phyloP scores from a whole-genome alignment of 2,797 vertebrate genomes.

The Cryptoprocta ferox region DNA sequence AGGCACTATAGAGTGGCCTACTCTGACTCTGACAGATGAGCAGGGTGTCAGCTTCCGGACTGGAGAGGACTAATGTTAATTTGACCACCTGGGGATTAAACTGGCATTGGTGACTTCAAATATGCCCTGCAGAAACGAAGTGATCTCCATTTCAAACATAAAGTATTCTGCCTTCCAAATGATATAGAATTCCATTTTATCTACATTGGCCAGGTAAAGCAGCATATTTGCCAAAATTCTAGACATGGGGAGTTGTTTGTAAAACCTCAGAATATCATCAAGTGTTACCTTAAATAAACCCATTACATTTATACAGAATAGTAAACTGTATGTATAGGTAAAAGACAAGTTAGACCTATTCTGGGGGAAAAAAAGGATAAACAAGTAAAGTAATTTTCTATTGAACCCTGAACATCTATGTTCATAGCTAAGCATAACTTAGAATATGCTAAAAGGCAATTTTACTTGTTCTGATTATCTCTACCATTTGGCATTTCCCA shows the following conservation, averaged over 20 bases:
- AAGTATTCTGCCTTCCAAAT: slow-evolving; percentile 16
- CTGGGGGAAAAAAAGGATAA: neutral
- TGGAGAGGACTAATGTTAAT: slow-evolving; percentile 47
- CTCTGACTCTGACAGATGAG: neutral
- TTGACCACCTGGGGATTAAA: slow-evolving; percentile 30
- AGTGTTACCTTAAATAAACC: neutral
- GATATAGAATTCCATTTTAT: slow-evolving; percentile 8
- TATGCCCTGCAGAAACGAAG: neutral
- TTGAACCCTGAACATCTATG: neutral
- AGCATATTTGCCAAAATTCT: neutral
- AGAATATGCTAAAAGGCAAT: neutral
- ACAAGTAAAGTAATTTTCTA: neutral
- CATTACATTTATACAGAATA: neutral
- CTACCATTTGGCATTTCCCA: neutral
- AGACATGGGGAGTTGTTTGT: neutral
- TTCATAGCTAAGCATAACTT: neutral
- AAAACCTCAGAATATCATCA: neutral
- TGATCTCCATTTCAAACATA: slow-evolving; percentile 50
- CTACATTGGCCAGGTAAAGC: neutral
- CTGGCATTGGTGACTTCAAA: slow-evolving; percentile 19
- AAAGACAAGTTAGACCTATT: neutral
- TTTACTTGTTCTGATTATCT: neutral
- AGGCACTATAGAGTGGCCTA: neutral
- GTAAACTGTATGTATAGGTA: neutral
- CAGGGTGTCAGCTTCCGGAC: neutral